Conservation (phyloP, 1,140 invertebrate species). For the Drosophila santomea region DNA sequence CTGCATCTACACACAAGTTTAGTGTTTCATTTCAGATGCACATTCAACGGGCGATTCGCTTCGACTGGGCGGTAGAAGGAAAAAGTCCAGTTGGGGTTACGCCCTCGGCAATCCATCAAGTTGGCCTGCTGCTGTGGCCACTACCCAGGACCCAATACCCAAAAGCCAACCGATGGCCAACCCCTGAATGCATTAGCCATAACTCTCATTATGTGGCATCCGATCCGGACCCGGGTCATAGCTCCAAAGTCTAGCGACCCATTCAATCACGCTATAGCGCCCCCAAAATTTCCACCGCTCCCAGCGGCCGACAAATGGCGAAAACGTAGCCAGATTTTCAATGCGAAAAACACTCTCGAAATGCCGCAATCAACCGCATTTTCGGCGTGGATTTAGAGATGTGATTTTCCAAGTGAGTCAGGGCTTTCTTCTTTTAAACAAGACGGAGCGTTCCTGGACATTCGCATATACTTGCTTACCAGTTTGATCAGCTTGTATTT, state of each 20-base stretch:
- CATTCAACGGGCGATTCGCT: slow-evolving; percentile 19
- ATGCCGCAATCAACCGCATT: slow-evolving; percentile 18
- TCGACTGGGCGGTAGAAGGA: background rate
- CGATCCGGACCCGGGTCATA: slow-evolving; percentile 14
- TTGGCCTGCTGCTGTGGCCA: slow-evolving; percentile 6
- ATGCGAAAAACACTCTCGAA: slow-evolving; percentile 21
- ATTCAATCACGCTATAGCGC: slow-evolving; percentile 77
- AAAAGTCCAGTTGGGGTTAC: slow-evolving; percentile 30
- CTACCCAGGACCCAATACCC: slow-evolving; percentile 11
- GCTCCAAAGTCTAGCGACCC: slow-evolving; percentile 49
- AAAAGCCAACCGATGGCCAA: slow-evolving; percentile 35
- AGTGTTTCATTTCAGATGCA: slow-evolving; percentile 65
- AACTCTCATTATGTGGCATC: slow-evolving; percentile 73
- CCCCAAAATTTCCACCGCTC: slow-evolving; percentile 12
- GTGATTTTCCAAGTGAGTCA: slow-evolving; percentile 1
- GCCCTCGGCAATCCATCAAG: slow-evolving; percentile 61
- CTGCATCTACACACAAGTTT: slow-evolving; percentile 57
- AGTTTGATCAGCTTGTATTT: no score
- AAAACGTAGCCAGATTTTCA: slow-evolving; percentile 62
- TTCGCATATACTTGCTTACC: no score
- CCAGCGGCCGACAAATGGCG: slow-evolving; percentile 64
- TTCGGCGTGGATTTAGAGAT: slow-evolving; percentile 2
- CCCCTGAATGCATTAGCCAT: slow-evolving; percentile 71
- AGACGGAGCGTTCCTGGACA: no score
- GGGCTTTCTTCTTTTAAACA: background rate